A percentile compares a stretch with the other conserved stretches of the same genome.
Evolutionary conservation across 2,113 vertebrate species (phyloP).

Genomic region (Cyprinodon variegatus): DNA sequence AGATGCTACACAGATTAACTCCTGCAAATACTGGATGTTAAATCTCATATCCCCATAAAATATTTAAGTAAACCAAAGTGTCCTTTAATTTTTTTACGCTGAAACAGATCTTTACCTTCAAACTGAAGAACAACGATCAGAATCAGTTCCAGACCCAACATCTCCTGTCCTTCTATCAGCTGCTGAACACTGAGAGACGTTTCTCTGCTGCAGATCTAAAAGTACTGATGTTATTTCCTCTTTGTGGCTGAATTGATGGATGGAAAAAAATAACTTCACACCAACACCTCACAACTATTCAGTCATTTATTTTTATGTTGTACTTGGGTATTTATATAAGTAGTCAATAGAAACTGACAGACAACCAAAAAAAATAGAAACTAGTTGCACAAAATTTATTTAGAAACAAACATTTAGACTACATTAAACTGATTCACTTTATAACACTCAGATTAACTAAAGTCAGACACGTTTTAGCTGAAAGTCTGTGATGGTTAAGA

Average conservation of each 20-base stretch:
- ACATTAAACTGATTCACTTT: neutral
- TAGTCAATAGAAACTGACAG: neutral
- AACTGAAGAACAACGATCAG: too few species aligned
- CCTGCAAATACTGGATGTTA: too few species aligned
- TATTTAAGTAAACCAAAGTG: too few species aligned
- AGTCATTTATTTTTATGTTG: neutral
- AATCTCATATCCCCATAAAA: too few species aligned
- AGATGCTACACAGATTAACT: too few species aligned
- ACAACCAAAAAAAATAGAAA: neutral
- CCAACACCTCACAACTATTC: neutral
- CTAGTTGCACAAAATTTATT: neutral
- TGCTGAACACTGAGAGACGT: too few species aligned
- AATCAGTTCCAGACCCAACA: too few species aligned
- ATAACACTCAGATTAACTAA: neutral
- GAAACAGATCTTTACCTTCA: too few species aligned
- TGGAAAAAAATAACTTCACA: neutral
- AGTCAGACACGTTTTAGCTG: neutral
- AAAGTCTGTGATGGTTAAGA: neutral
- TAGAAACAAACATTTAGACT: neutral
- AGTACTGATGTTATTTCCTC: neutral
- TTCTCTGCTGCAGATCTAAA: neutral
- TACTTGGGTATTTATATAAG: neutral
- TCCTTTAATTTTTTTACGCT: too few species aligned
- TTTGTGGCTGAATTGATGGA: neutral
- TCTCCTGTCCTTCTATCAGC: too few species aligned